Evolutionary conservation across 2,797 vertebrate species (phyloP).

Genomic region (Tenualosa thibaudeaui): DNA sequence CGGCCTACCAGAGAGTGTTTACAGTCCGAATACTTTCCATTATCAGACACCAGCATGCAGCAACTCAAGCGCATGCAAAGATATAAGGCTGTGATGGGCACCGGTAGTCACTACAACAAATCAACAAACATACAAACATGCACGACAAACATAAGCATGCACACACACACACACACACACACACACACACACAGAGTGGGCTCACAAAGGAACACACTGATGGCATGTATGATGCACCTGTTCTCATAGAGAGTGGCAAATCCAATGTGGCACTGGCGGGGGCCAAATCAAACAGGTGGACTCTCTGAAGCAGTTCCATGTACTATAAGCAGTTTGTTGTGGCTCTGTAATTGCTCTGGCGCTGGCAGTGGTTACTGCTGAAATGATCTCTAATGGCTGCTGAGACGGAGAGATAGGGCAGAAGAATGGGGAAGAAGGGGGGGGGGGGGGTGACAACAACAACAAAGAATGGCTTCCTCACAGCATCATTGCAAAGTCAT

Average conservation of each 20-base stretch:
- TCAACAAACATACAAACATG: neutral
- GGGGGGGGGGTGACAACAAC: neutral
- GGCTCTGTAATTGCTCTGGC: neutral
- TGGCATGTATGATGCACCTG: constrained; percentile 2
- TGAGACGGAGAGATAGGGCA: neutral
- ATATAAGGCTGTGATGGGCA: neutral
- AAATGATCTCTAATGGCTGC: neutral
- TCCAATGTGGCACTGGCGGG: neutral
- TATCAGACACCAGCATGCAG: constrained; percentile 34
- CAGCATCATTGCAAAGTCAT: neutral
- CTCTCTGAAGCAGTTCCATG: constrained; percentile 3
- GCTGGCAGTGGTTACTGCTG: neutral
- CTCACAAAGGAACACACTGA: neutral
- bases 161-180: constrained; percentile 15
- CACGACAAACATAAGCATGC: constrained; percentile 6
- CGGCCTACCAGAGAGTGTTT: constrained; percentile 40
- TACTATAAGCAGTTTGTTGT: neutral
- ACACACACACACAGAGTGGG: neutral
- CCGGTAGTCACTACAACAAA: neutral
- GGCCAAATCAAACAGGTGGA: neutral
- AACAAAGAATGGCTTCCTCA: neutral
- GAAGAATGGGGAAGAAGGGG: neutral
- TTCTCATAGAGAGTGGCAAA: neutral
- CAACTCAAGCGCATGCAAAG: neutral
- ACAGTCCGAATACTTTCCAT: constrained; percentile 51